Evolutionary conservation across 2,888 invertebrate genomes (phyloP), one percentile per base, ranked within the genome.

Genomic region (Teleogryllus oceanicus): DNA sequence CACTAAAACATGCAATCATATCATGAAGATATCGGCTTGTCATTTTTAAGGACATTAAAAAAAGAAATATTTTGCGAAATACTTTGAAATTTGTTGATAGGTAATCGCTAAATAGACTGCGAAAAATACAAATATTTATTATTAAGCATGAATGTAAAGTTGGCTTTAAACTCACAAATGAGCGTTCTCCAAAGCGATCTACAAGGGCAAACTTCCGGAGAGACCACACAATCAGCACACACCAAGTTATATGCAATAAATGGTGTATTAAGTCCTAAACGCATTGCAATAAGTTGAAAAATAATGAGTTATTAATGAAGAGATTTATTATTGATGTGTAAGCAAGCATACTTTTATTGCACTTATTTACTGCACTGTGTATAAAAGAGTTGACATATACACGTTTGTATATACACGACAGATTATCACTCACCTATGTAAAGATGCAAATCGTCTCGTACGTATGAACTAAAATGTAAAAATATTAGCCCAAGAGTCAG

Each of bases 311-410:
- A 62, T 62, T 62, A 62, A 18, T 62, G n/a, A 62, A 62, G 62
- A 62, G 62, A n/a, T 62, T 62, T 62, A 62, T 62, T 62, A 62
- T 62, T n/a, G n/a, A 62, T 62, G 62, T 62, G 62, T 62, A 62
- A 18, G 62, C 62, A 62, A 62, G 62, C 13, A 62, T 62, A 62
- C 62, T 62, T 62, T 62, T 62, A 62, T 62, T 62, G 62, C 62
- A 62, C 62, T 37, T 62, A 62, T 62, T 62, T 62, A 62, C n/a
- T 62, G 62, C 62, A 62, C 62, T 62, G 62, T 62, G 62, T 62
- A 62, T 62, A 62, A 62, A 62, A 13, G 62, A 62, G n/a, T 18
- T 62, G 13, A n/a, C 62, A 62, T 62, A 62, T 8, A 37, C 37
- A 62, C n/a, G 62, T 18, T 62, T 62, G 62, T 62, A 62, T 18